phyloP scores from a whole-genome alignment of 2,888 invertebrate species.

The Drosophila pseudotalamancana region DNA sequence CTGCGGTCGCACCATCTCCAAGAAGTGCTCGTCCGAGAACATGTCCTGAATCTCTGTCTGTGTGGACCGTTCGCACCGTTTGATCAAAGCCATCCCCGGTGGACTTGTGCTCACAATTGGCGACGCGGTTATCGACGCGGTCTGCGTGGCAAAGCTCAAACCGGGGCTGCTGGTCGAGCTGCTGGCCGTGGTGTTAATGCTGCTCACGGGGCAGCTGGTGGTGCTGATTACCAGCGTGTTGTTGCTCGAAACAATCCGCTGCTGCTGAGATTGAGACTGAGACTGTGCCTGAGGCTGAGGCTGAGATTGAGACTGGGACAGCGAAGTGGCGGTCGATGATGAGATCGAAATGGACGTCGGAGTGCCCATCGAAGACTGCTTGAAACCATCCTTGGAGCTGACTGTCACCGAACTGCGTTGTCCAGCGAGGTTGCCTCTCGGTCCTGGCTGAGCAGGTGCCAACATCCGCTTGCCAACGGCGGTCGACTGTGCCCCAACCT shows the following conservation, averaged over 20 bases:
- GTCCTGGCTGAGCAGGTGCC: neutral
- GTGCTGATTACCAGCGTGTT: constrained; percentile 38
- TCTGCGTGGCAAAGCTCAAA: neutral
- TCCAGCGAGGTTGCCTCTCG: neutral
- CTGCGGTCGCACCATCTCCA: constrained; percentile 69
- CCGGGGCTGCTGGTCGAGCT: neutral
- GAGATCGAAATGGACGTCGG: neutral
- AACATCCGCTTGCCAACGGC: neutral
- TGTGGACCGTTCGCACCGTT: constrained; percentile 35
- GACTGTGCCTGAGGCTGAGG: neutral
- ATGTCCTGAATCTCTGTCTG: constrained; percentile 34
- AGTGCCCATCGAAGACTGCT: neutral
- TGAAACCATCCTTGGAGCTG: neutral
- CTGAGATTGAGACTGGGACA: neutral
- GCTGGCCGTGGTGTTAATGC: neutral
- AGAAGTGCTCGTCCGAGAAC: constrained; percentile 67
- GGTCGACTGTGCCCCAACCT: neutral
- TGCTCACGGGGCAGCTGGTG: constrained; percentile 6
- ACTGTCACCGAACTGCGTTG: neutral
- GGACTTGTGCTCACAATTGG: constrained; percentile 11
- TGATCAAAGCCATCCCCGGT: neutral
- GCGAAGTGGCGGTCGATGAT: neutral
- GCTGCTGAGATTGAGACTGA: neutral
- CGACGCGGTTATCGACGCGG: constrained; percentile 29
- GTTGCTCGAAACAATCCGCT: constrained; percentile 10